Base-by-base conservation (phyloP, 2,797 vertebrate genomes). In the Echiichthys vipera region DNA sequence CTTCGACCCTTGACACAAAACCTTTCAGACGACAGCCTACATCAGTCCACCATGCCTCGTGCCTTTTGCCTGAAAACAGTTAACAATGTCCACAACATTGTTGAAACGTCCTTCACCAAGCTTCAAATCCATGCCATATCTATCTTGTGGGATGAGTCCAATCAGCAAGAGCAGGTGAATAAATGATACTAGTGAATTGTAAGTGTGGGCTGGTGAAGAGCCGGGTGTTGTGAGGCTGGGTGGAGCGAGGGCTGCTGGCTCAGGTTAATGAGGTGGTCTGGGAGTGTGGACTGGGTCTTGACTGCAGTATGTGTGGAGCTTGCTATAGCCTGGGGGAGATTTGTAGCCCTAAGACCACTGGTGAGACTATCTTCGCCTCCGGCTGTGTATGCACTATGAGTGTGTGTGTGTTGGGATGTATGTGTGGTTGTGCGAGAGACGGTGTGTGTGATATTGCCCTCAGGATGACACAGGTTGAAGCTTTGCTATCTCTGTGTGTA, bases 231-330 rank as follows among this genome's bases (percentile, higher is more conserved):
- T 3, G 49, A 20, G 71, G 45, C 47, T 14, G 64, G 65, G 70
- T 2, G 63, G 72, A 70, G 67, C 73, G 71, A 69, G 71, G 59
- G 81, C 76, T 83, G 81, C 85, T 71, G 74, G 80, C 78, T 77
- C 75, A 84, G 93, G 93, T 94, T 95, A 95, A 95, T 95, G 93
- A 95, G 93, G 90, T 89, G 91, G 88, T 85, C 86, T 92, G 92
- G 93, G 93, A 94, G 83, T 65, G 78, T 71, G 71, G 84, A 80
- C 83, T 63, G 59, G 82, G 84, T 80, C 78, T 77, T 74, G 72
- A 74, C 88, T 78, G 78, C 72, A 58, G 76, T 80, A 67, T 85
- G 63, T 77, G 84, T 65, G 74, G 36, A 81, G 64, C 78, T 86
- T 25, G 55, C 80, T 84, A 70, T 87, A 71, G 87, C 86, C 90